Evolutionary conservation across 64 coral and sea anemone genomes (phyloP), one percentile per base, ranked within the genome.

Genomic region (Stichodactyla mertensii): DNA sequence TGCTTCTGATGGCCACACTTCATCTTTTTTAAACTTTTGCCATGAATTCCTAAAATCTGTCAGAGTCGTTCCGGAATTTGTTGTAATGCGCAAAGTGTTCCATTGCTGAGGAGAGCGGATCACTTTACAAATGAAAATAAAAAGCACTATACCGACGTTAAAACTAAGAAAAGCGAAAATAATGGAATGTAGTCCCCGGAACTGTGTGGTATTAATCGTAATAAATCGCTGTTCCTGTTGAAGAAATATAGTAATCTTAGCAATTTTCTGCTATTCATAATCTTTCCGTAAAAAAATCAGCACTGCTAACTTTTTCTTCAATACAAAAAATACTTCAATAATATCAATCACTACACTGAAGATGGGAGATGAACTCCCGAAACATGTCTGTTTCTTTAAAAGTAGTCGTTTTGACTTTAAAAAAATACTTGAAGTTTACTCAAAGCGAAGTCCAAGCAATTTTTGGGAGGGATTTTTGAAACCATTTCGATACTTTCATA

Each of bases 151-250:
- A 74, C n/a, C n/a, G n/a, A n/a, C 24, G n/a, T 28, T 23, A 74
- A 74, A 74, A 74, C 36, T 45, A 74, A 23, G 23, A 74, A 70
- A 31, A 74, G 27, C 10, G 62, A 74, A 36, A 74, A 74, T 74
- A 74, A 74, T 74, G 26, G 69, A 74, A 74, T 74, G 69, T 74
- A 31, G 22, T 74, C 69, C 36, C 36, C 69, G 69, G 69, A 74
- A 74, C 62, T 66, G 22, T 7, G 62, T 18, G 19, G 19, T 20
- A 31, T 27, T 11, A 45, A 74, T 74, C 10, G 69, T 31, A 36
- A 74, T 74, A 74, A 74, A 22, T 18, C 16, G 19, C 8, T 69
- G 1, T 69, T 69, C 64, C 69, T 74, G 69, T 74, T 74, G 10
- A 74, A 74, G 27, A 74, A 27, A 31, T 31, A 45, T 26, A 4